Base-by-base conservation (phyloP, 2,797 vertebrate genomes). In the Halcyon smyrnensis region DNA sequence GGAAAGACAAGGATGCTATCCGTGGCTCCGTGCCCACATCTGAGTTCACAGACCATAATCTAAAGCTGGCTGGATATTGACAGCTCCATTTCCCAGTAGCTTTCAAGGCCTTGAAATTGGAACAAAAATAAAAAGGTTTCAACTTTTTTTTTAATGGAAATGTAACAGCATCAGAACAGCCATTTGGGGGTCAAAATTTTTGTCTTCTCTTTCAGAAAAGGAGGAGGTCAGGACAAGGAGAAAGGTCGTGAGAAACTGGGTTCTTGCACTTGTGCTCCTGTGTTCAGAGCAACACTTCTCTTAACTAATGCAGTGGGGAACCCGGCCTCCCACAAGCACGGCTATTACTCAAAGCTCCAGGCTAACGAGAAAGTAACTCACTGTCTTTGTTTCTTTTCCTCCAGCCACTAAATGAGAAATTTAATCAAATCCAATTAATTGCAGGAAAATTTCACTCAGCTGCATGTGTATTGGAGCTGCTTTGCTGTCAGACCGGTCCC, bases 361-460 rank as follows among this genome's bases (percentile, higher is more conserved):
- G 25, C 84, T 70, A 94, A 60, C 77, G 65, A 84, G 41, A 25
- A 86, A 73, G 46, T 65, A 69, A 36, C 53, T 89, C 0, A 0
- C 27, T 59, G 16, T 48, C 45, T 84, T 87, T 11, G 20, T 62
- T 95, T 82, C 83, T 93, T 95, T 81, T 95, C 69, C 45, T 89
- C n/a, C 28, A 65, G 59, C 63, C 86, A 79, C 80, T 88, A 93
- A 92, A 90, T 37, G 36, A 93, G 54, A 90, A 95, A 90, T 79
- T 76, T 89, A 93, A 93, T 90, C 46, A 89, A 94, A 92, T 94
- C 27, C 77, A 90, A 73, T 76, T 94, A 96, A 93, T 82, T 82
- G 86, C 67, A 94, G 63, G 74, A 89, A 82, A 76, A 87, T 77
- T 82, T 95, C 70, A 82, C 63, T 92, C 24, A 15, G n/a, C 39